Conservation (phyloP, 2,888 invertebrate genomes). For the Dynastes tityus region DNA sequence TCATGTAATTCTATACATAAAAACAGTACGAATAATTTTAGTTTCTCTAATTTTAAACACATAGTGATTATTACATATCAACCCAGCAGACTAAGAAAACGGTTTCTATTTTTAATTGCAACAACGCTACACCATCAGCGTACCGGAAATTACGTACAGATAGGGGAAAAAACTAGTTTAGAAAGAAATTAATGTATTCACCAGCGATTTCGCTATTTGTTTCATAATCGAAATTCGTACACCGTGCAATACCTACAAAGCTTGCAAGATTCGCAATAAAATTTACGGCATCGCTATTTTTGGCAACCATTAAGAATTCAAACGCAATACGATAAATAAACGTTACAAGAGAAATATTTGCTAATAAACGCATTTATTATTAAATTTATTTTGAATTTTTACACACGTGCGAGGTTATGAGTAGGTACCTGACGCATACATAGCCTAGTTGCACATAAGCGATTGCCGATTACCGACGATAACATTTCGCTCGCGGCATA, state of each 20-base stretch:
- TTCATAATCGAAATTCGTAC: conserved; percentile 9
- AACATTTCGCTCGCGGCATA: neutral
- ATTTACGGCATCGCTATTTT: neutral
- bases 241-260: neutral
- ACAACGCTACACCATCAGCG: neutral
- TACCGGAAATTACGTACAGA: conserved; percentile 28
- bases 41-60: no score
- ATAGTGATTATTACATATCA: neutral
- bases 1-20: no score
- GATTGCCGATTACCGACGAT: neutral
- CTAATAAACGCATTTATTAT: no score
- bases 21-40: no score
- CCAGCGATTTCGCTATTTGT: neutral
- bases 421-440: neutral
- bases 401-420: neutral
- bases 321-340: neutral
- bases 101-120: conserved; percentile 25
- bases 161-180: conserved; percentile 3
- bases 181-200: conserved; percentile 9
- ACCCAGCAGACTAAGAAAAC: neutral
- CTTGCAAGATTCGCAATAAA: neutral
- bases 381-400: no score
- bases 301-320: neutral
- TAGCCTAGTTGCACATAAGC: neutral
- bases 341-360: neutral